Conservation (phyloP, 2,113 vertebrate genomes). For the Glareola pratincola region DNA sequence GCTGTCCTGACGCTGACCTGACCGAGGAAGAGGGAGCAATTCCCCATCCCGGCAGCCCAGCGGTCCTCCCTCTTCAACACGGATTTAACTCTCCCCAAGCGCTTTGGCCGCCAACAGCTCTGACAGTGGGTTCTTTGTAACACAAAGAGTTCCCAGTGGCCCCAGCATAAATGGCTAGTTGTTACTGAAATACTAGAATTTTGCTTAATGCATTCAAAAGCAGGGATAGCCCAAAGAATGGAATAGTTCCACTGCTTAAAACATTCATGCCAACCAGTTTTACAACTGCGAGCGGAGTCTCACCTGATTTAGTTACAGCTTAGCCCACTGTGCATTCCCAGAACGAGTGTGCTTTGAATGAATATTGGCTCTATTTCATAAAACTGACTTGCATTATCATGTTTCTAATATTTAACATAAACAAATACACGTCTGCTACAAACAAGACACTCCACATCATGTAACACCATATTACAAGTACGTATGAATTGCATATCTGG, state of each 20-base stretch:
- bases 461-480: background rate
- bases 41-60: background rate
- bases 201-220: background rate
- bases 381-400: background rate
- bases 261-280: background rate
- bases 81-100: background rate
- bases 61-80: background rate
- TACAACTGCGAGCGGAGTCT: background rate
- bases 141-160: background rate
- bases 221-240: background rate
- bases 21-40: background rate
- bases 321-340: background rate
- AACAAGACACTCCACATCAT: background rate
- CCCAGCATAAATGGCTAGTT: background rate
- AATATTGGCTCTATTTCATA: background rate
- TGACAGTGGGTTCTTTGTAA: slow-evolving; percentile 7
- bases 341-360: background rate
- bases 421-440: background rate
- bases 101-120: background rate
- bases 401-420: background rate
- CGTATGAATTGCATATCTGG: background rate
- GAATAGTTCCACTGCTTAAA: background rate
- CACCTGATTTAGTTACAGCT: background rate
- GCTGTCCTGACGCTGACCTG: background rate
- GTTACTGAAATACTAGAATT: background rate